Evolutionary conservation across 1,140 invertebrate species (phyloP), one percentile per base, ranked within the genome.

Genomic region (Drosophila punjabiensis): DNA sequence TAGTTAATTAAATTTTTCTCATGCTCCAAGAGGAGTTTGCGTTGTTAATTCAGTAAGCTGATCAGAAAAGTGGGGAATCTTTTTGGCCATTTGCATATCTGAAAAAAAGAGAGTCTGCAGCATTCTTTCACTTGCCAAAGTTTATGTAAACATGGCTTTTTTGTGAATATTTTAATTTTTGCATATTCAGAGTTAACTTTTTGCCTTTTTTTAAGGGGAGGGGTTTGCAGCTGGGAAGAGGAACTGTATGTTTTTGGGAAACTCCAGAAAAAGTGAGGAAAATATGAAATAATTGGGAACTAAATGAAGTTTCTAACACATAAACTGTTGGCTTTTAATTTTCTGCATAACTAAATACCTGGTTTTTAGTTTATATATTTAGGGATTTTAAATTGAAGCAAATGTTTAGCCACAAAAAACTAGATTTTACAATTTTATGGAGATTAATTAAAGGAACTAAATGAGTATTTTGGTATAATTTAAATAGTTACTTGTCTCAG

Each of bases 1-100:
- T 56, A 62, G 45, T 71, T 64, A 78, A 71, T 61, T 79, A 66
- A 66, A 73, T 47, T 48, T 45, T 5, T 14, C 48, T 39, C 45
- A 35, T 20, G 35, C 37, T 32, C 32, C 10, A 41, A 52, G 32
- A 55, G 18, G 11, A 56, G 52, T 70, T 70, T 61, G n/a, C 32
- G 58, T 53, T 47, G 45, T 48, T 60, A 71, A 61, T 66, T 52
- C n/a, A 20, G 62, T 33, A 35, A 63, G 33, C 66, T 58, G 47
- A 52, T 68, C 32, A 20, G 24, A 45, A 53, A 11, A 13, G 18
- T 24, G 20, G 18, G 10, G 18, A 24, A 13, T 66, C 35, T 52
- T 56, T 69, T 73, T 20, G 30, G 14, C 11, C 35, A 41, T 74
- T 73, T 73, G 70, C 70, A 74, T 73, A 61, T 30, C 47, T 30